Evolutionary conservation across 2,888 invertebrate species (phyloP), one percentile per base, ranked within the genome.

Genomic region (Drosophila aldrichi): DNA sequence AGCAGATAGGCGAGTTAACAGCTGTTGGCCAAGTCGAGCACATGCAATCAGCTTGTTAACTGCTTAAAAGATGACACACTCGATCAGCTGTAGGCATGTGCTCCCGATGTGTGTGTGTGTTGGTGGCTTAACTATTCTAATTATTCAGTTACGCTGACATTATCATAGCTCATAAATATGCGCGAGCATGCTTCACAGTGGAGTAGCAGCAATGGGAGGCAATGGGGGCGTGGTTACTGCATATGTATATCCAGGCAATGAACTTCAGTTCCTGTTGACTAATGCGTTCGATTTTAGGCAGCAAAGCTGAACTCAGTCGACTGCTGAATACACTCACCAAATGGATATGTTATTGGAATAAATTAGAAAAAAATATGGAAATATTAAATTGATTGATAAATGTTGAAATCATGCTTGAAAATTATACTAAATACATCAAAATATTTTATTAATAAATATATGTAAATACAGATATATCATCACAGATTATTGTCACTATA

Each of bases 141-240:
- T 80, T 80, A 77, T 77, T 77, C 81, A 80, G 63, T 60, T 80
- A 76, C 65, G 51, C 65, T 77, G 57, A 38, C 54, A 48, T 60
- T 70, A 67, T 65, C 67, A 7, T 7, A 52, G 68, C 89, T 89
- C 84, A 89, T 82, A 73, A 70, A 66, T 71, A 82, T 82, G 89
- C 89, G 63, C 36, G 57, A 55, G 41, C 88, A 57, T 79, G 69
- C 70, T 6, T 36, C 54, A 12, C 56, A 52, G 48, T n/a, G 43
- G 20, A 22, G 34, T 10, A 32, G 32, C 16, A 14, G 12, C 12
- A 4, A 1, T 25, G 25, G 16, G 44, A 38, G 60, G 12, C 16
- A 4, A 61, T 14, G 29, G n/a, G n/a, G 29, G 48, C 48, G 48
- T 48, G 29, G 12, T 2, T 34, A 3, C 40, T 32, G 32, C 32